phyloP scores from a whole-genome alignment of 2,113 vertebrate genomes.

The Datnioides undecimradiatus region DNA sequence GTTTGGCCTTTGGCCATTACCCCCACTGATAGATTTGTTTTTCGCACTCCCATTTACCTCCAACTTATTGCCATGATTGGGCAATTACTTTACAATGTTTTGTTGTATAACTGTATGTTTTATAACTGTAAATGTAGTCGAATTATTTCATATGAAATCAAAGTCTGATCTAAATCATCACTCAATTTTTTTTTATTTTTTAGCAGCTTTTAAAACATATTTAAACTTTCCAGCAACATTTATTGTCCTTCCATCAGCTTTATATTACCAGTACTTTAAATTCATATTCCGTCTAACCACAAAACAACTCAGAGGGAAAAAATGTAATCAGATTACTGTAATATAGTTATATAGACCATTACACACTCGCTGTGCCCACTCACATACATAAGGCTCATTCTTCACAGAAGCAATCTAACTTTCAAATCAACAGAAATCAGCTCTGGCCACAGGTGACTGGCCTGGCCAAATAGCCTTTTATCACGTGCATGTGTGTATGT shows the following conservation, averaged over 20 bases:
- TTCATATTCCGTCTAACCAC: background rate
- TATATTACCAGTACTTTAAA: background rate
- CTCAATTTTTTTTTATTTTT: background rate
- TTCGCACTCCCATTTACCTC: constrained; percentile 41
- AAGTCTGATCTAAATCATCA: background rate
- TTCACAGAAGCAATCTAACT: constrained; percentile 71
- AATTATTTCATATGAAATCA: background rate
- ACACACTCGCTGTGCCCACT: constrained; percentile 9
- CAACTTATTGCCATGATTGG: constrained; percentile 39
- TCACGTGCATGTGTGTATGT: background rate
- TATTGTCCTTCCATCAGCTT: background rate
- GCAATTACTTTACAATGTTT: constrained; percentile 36
- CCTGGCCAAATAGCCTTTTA: constrained; percentile 73
- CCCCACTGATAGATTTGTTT: constrained; percentile 52
- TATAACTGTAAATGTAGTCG: constrained; percentile 4
- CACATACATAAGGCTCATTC: constrained; percentile 48
- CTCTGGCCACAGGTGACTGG: constrained; percentile 74
- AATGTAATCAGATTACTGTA: constrained; percentile 20
- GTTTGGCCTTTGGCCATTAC: constrained; percentile 63
- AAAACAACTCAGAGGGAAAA: background rate
- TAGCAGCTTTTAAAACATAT: background rate
- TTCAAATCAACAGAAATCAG: constrained; percentile 75
- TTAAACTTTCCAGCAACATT: background rate
- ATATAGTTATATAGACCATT: constrained; percentile 33
- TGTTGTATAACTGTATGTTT: background rate